A percentile compares a stretch with the other conserved stretches of the same genome.
phyloP scores from a whole-genome alignment of 2,888 invertebrate genomes.

The Vanessa cardui region DNA sequence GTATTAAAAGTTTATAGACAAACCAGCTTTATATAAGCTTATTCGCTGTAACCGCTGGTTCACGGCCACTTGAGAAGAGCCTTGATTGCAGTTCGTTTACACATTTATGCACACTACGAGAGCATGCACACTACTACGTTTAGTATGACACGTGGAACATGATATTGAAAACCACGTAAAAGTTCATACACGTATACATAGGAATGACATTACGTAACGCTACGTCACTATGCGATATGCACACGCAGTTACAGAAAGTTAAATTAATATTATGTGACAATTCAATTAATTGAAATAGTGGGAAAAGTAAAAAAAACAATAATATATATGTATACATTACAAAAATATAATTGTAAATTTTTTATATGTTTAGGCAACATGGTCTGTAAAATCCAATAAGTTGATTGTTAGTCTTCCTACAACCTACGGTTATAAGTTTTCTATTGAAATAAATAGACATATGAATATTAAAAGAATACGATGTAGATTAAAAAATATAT shows the following conservation, averaged over 20 bases:
- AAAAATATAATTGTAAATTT: too few species aligned
- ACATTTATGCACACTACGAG: slow-evolving; percentile 42
- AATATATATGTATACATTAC: too few species aligned
- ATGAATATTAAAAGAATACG: not conserved
- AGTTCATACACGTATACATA: slow-evolving; percentile 25
- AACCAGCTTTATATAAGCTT: slow-evolving; percentile 40
- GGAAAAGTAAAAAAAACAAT: not conserved
- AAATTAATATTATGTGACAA: not conserved
- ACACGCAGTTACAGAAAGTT: not conserved
- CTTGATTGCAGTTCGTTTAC: slow-evolving; percentile 62
- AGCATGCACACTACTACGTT: slow-evolving; percentile 8
- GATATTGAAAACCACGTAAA: slow-evolving; percentile 35
- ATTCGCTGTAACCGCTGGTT: slow-evolving; percentile 63
- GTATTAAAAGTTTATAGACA: slow-evolving; percentile 24
- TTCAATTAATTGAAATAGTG: not conserved
- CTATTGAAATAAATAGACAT: not conserved
- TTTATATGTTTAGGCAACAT: not conserved
- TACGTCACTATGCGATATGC: slow-evolving; percentile 3
- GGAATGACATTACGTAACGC: slow-evolving; percentile 27
- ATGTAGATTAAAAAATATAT: not conserved
- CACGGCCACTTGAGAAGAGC: slow-evolving; percentile 66
- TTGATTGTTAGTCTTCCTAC: not conserved
- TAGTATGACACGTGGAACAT: slow-evolving; percentile 14
- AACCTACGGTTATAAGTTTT: not conserved
- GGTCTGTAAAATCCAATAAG: not conserved